Evolutionary conservation across 2,113 vertebrate species (phyloP), one percentile per base, ranked within the genome.

Genomic region (Rhynchomys soricoides): DNA sequence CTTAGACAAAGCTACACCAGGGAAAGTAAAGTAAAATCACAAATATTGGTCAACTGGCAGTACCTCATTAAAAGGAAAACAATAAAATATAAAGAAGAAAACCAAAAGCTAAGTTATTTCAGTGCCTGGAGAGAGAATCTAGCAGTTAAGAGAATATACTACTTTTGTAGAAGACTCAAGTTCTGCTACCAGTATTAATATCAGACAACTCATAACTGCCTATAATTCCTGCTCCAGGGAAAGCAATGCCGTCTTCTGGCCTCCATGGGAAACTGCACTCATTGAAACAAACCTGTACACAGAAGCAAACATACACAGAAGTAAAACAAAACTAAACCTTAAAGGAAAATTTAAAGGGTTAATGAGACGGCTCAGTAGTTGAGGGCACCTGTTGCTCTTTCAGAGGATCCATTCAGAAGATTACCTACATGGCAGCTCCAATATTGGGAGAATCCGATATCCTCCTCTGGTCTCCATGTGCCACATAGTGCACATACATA

Each of bases 21-120:
- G 62, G 74, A 89, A 92, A 96, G 52, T 70, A 62, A 62, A 93
- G 11, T 43, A 78, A 93, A 97, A 79, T 85, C 37, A 92, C 89
- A 9, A 90, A 86, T 92, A 88, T 82, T 92, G 86, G 75, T 88
- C 92, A 93, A 45, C n/a, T 94, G 31, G 40, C 11, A 92, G 43
- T 37, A 89, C 40, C 66, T 96, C 45, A 78, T 83, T 3, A 66
- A 77, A 94, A 83, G 34, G 43, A 86, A 86, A 68, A 68, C 13
- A 13, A 62, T 92, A 50, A 31, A 89, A 73, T 83, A n/a, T 77
- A 94, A 97, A 43, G 34, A 48, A 22, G 21, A 94, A 92, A 95
- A 93, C 26, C 89, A 55, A 95, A 89, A 81, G 70, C 34, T 89
- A 86, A 92, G 40, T 45, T 64, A 64, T 64, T 34, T 86, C 59